Base-by-base conservation (phyloP, 2,113 vertebrate genomes). In the Boulengeromyrus knoepffleri region DNA sequence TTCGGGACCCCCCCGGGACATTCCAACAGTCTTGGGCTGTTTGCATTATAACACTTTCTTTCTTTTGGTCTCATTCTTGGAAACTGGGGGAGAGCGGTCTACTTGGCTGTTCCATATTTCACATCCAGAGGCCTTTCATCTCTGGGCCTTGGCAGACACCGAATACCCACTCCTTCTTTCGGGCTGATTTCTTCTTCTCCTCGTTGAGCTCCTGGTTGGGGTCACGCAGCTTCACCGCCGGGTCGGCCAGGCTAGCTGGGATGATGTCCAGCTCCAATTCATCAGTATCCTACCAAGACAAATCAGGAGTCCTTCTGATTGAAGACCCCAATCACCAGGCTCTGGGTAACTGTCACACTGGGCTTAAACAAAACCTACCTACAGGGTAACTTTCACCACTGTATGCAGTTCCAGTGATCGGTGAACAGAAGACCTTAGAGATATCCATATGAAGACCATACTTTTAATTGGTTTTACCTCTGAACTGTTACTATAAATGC, bases 211-310 rank as follows among this genome's bases (percentile, higher is more conserved):
- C 98, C 0, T 99, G 98, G 93, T 96, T 97, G 88, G 98, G 97
- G 89, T 99, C 98, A 3, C 97, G 95, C 27, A 99, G 96, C 93
- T 98, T 99, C 52, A 99, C 99, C 90, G 99, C 98, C 0, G 97
- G 97, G 94, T 99, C 99, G 0, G 98, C 98, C 93, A 99, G 96
- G 93, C 97, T 99, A 92, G 98, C 99, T 89, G 99, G 99, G 93
- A 99, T 97, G 91, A 98, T 97, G 94, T 99, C 99, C 90, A 99
- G 94, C 92, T 99, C 98, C 91, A 99, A 90, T 92, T 99, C 98
- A 92, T 99, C 98, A 89, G 97, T 98, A 93, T 98, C 98, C 99
- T 99, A 92, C 50, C 90, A 36, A 89, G n/a, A 93, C 89, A 84
- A 91, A 91, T 31, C 36, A 47, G n/a, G 5, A 53, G 27, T 15